Conservation (phyloP, 1,140 invertebrate genomes). For the Araneus ventricosus region DNA sequence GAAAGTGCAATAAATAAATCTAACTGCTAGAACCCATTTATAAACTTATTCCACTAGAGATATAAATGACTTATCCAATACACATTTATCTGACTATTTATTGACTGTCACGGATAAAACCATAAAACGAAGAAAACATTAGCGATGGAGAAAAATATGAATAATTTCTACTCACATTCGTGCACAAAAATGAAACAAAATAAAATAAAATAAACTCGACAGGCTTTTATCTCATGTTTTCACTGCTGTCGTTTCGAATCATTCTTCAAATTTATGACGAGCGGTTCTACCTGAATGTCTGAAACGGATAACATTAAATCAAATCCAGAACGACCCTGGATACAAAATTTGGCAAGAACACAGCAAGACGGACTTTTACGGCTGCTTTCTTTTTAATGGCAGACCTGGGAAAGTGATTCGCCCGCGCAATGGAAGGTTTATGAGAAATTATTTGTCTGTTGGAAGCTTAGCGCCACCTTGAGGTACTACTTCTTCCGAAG, state of each 20-base stretch:
- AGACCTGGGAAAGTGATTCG: neutral
- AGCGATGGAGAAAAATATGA: neutral
- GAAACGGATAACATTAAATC: slow-evolving; percentile 19
- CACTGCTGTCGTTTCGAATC: neutral
- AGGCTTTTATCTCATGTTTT: slow-evolving; percentile 6
- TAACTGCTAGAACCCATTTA: neutral
- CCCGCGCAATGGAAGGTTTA: neutral
- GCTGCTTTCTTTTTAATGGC: neutral
- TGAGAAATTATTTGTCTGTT: slow-evolving; percentile 40
- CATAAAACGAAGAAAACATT: neutral
- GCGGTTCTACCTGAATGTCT: neutral
- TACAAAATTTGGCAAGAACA: slow-evolving; percentile 8
- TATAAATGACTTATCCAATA: neutral
- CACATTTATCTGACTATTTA: neutral
- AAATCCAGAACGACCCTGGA: neutral
- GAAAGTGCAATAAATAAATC: no score
- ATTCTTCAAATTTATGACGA: neutral
- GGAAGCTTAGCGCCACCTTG: neutral
- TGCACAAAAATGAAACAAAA: neutral
- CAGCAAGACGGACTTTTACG: neutral
- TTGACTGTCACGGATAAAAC: neutral
- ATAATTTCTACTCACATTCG: neutral
- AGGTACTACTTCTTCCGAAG: neutral
- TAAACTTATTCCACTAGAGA: neutral
- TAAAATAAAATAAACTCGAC: neutral